Conservation (phyloP, 2,113 vertebrate genomes). For the Dinomys branickii region DNA sequence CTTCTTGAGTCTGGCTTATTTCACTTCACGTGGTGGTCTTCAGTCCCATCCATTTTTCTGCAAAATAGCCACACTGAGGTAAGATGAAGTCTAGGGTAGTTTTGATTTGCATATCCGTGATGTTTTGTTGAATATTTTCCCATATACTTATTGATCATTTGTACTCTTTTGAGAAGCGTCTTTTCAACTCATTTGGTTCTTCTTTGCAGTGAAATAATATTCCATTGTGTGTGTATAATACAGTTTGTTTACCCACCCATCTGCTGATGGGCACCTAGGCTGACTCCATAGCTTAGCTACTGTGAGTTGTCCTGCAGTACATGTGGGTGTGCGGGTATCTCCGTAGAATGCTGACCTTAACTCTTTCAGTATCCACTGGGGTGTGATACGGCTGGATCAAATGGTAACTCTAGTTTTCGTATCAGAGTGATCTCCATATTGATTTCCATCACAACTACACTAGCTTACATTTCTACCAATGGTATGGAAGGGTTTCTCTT, state of each 20-base stretch:
- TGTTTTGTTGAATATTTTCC: background rate
- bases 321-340: background rate
- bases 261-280: background rate
- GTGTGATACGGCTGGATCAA: background rate
- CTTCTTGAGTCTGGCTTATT: background rate
- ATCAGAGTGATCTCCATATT: background rate
- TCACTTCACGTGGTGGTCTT: background rate
- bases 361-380: background rate
- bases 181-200: background rate
- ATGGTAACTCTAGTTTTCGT: background rate
- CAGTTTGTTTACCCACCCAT: background rate
- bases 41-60: background rate
- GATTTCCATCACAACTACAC: background rate
- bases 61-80: background rate
- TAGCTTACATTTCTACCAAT: background rate
- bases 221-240: background rate
- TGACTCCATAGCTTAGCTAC: background rate
- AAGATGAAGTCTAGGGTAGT: background rate
- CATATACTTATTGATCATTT: background rate
- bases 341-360: background rate
- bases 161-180: background rate
- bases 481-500: background rate
- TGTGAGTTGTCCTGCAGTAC: background rate
- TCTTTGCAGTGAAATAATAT: background rate
- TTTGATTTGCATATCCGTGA: background rate